These are phyloP conservation scores for Hirundo rustica DNA, from an alignment of 2,797 vertebrate genomes.

Conservation along the genomic window DNA sequence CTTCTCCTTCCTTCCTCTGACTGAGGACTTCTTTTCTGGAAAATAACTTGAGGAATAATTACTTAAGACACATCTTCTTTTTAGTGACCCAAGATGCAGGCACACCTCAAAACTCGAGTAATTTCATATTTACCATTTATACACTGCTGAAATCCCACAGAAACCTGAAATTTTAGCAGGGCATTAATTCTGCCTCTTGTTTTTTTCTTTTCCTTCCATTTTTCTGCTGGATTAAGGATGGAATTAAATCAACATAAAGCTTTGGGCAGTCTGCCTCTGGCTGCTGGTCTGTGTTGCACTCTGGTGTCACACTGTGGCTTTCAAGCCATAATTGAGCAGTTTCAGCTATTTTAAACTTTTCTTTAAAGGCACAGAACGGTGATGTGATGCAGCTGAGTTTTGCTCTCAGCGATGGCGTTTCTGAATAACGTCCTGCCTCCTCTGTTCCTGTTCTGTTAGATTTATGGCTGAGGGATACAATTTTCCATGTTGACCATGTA, in stretches of 20 bases:
- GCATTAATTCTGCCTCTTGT: background rate
- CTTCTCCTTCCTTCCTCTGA: background rate
- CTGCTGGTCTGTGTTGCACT: background rate
- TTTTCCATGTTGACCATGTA: background rate
- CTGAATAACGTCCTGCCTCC: background rate
- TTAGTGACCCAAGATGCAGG: background rate
- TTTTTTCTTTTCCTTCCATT: background rate
- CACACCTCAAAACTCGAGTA: background rate
- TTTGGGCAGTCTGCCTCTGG: background rate
- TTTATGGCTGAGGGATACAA: background rate
- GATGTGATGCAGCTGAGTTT: background rate
- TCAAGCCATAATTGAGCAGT: background rate
- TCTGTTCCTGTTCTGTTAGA: background rate
- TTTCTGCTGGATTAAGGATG: background rate
- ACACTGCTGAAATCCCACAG: background rate
- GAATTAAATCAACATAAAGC: background rate
- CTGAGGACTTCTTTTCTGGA: background rate
- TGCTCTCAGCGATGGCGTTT: background rate
- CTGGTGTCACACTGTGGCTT: background rate
- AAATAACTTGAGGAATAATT: background rate
- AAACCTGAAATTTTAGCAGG: background rate
- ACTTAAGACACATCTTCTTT: background rate
- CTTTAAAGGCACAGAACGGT: background rate
- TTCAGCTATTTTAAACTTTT: background rate
- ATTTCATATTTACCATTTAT: background rate